Base-by-base conservation (phyloP, 2,113 vertebrate genomes). In the Indri indri region DNA sequence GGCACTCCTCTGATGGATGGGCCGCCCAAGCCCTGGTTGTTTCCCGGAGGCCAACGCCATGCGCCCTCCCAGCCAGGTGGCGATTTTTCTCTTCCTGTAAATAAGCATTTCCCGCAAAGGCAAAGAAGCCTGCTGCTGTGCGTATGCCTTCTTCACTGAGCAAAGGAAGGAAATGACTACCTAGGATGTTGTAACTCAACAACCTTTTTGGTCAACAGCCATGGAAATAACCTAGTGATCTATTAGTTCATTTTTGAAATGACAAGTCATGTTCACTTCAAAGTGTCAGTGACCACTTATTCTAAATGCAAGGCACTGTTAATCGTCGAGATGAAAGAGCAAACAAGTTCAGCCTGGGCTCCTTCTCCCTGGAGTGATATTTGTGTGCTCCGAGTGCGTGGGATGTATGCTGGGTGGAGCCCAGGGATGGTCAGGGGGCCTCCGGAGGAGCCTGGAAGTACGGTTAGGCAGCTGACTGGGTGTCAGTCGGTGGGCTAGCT, bases 161-260 rank as follows among this genome's bases (percentile, higher is more conserved):
- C 42, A 23, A 12, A 85, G 95, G 42, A 70, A 71, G 89, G 50
- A 84, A 76, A 80, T 37, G 57, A 57, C 59, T 74, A 5, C 13
- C 73, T 25, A 32, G 45, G 85, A 73, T 52, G 66, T 42, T 73
- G 40, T 61, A 68, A 70, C 74, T 84, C 68, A 93, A 63, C 40
- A 88, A 22, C 47, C 45, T 40, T 70, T 74, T 80, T 16, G 40
- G 83, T 54, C 57, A 59, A 71, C 57, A 85, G 37, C 10, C 37
- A 40, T 8, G 25, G 66, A 83, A 76, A 66, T 70, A 77, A 66
- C 8, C 57, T 40, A 20, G 27, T 20, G 57, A 63, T 52, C 17
- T 57, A 70, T 18, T 52, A 74, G 54, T 95, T 90, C n/a, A 18
- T 34, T 85, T 93, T 77, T 54, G 80, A 97, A 93, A 95, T 11